Percentiles rank a stretch among this genome's conserved stretches.
These are phyloP conservation scores for Hesperia comma DNA, from an alignment of 2,888 invertebrate species.

Conservation along the genomic window DNA sequence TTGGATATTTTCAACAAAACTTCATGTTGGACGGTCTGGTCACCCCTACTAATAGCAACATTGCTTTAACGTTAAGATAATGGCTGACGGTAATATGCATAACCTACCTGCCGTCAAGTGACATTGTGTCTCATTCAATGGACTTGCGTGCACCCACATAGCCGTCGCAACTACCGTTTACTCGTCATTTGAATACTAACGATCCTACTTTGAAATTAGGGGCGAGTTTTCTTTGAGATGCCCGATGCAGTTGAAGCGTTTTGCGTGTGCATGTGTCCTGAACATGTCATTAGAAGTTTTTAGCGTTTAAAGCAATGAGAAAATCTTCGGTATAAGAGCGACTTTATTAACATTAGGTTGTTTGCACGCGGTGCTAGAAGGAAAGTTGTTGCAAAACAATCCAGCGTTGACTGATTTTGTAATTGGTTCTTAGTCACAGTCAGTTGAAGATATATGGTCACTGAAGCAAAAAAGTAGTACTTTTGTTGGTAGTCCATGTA, in stretches of 20 bases:
- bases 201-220: slow-evolving; percentile 5
- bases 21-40: neutral
- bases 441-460: no score
- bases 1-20: no score
- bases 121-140: slow-evolving; percentile 53
- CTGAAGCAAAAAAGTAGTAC: no score
- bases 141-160: slow-evolving; percentile 37
- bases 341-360: slow-evolving; percentile 47
- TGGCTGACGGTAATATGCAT: slow-evolving; percentile 27
- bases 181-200: slow-evolving; percentile 3
- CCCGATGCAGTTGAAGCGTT: slow-evolving; percentile 21
- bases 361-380: neutral
- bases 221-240: slow-evolving; percentile 35
- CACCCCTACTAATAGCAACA: neutral
- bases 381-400: neutral
- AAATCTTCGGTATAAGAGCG: slow-evolving; percentile 48
- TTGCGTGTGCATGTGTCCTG: slow-evolving; percentile 32
- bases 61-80: slow-evolving; percentile 23
- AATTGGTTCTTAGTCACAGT: no score
- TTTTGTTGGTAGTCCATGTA: no score
- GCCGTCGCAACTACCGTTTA: slow-evolving; percentile 26
- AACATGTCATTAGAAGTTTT: slow-evolving; percentile 46
- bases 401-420: no score
- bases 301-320: slow-evolving; percentile 46
- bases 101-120: slow-evolving; percentile 40